Base-by-base conservation (phyloP, 2,113 vertebrate genomes). In the Lontra canadensis region DNA sequence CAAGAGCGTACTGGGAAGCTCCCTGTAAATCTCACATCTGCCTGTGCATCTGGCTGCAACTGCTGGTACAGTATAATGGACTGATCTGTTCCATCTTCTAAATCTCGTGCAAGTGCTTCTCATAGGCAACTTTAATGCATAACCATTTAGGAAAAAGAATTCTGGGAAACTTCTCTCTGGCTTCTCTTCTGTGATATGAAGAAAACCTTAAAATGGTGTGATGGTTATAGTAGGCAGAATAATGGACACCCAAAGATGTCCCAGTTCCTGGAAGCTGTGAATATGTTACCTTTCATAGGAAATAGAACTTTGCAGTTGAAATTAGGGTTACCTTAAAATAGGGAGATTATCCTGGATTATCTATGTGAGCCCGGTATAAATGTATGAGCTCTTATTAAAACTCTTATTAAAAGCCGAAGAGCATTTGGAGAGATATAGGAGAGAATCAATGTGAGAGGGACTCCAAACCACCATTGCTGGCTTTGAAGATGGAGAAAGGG, bases 21-120 rank as follows among this genome's bases (percentile, higher is more conserved):
- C n/a, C n/a, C n/a, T n/a, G 4, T 90, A 55, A 95, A 94, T 95
- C 34, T 95, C 63, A 79, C 44, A 76, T 88, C 69, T 91, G 61
- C 55, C 23, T 79, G 9, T 74, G 76, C 52, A 96, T 91, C 86
- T 97, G 86, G 44, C 82, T 90, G 12, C 71, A 91, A 25, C 78
- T 85, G 34, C 34, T 13, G 6, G 29, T 2, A 21, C 49, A 91
- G 20, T 81, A 4, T 76, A 88, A 74, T 52, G 67, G 47, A 80
- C 11, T 9, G 3, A 52, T 83, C 15, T 93, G 59, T 65, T 79
- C 74, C 17, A 82, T 18, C 59, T 93, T 94, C 65, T 93, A 74
- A 88, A 79, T 93, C 47, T 97, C 17, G 17, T 61, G 26, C 39
- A 76, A 91, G 7, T 84, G 55, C 12, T 73, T 91, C 29, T 91